These are phyloP conservation scores for Silvanus unidentatus DNA, from an alignment of 2,888 invertebrate species.

Conservation along the genomic window DNA sequence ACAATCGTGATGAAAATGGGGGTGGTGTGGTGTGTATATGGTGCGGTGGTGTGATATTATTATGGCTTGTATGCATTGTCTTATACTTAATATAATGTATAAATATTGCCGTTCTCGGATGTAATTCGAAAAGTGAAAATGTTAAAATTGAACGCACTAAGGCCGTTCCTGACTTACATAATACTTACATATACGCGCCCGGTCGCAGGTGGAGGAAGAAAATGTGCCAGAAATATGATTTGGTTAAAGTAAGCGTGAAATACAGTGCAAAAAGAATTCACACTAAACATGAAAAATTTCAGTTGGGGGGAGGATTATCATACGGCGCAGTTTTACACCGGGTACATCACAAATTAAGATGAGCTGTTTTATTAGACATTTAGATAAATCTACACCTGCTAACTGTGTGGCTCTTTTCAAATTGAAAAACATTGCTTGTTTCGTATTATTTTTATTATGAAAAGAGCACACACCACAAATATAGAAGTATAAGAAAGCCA, in stretches of 20 bases:
- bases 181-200: constrained; percentile 3
- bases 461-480: constrained; percentile 15
- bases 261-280: constrained; percentile 1
- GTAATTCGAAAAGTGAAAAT: no score
- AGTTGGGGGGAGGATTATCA: not conserved
- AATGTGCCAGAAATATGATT: constrained; percentile 31
- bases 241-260: constrained; percentile 13
- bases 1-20: constrained; percentile 38
- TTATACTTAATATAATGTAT: no score
- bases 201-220: constrained; percentile 28
- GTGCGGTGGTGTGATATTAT: constrained; percentile 22
- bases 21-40: not conserved
- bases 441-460: no score
- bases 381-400: constrained; percentile 37
- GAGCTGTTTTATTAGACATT: constrained; percentile 39
- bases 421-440: constrained; percentile 44
- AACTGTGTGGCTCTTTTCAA: constrained; percentile 28
- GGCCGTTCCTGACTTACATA: no score
- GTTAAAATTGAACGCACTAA: no score
- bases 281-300: not conserved
- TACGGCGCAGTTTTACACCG: not conserved
- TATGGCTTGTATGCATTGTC: no score
- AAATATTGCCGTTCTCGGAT: no score
- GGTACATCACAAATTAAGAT: constrained; percentile 22
- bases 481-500: constrained; percentile 36